These are phyloP conservation scores for Pseudococcus jackbeardsleyi DNA, from an alignment of 2,888 invertebrate genomes.

Conservation along the genomic window DNA sequence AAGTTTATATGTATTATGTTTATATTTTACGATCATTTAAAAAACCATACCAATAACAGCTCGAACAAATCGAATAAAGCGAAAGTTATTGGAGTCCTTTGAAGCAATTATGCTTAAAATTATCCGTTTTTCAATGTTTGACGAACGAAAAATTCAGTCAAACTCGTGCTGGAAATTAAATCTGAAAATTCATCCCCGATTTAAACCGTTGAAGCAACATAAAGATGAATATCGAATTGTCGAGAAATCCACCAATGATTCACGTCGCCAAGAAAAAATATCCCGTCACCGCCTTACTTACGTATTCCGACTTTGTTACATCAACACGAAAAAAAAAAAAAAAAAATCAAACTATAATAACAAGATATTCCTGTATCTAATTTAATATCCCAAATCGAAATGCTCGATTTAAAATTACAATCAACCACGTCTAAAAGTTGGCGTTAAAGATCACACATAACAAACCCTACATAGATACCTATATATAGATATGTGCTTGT, in stretches of 20 bases:
- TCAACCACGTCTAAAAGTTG: not conserved
- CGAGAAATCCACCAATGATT: not conserved
- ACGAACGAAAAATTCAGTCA: no score
- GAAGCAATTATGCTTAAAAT: no score
- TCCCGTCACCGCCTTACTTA: not conserved
- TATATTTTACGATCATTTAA: no score
- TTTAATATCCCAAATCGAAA: not conserved
- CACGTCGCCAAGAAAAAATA: not conserved
- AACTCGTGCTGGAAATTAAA: no score
- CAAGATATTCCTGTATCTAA: not conserved
- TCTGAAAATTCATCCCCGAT: no score
- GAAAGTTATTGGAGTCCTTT: no score
- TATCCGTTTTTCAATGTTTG: no score
- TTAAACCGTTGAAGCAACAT: not conserved
- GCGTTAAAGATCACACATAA: slow-evolving; percentile 1
- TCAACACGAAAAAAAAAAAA: not conserved
- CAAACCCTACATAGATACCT: not conserved
- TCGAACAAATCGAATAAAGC: no score
- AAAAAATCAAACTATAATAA: not conserved
- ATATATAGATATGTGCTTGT: no score
- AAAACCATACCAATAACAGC: no score
- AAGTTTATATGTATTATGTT: no score
- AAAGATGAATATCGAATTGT: not conserved
- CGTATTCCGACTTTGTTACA: not conserved
- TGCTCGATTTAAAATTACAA: not conserved